phyloP scores from a whole-genome alignment of 2,888 invertebrate species.

The Pteria penguin region DNA sequence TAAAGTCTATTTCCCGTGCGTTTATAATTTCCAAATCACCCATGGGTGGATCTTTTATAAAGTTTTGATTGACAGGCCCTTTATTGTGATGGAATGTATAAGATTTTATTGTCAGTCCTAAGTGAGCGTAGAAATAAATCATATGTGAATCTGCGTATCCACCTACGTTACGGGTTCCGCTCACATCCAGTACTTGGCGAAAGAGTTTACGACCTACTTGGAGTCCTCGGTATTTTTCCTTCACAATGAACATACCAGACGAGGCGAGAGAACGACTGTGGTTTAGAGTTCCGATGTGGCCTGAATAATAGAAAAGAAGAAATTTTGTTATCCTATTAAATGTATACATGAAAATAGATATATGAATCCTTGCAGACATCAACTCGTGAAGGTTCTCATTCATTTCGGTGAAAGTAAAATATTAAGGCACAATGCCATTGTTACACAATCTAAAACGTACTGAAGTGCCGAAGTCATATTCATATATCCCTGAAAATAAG shows the following conservation, averaged over 20 bases:
- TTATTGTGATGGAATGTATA: constrained; percentile 62
- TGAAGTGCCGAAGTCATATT: too few relatives aligned
- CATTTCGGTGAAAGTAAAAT: too few relatives aligned
- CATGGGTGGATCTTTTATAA: constrained; percentile 42
- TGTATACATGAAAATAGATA: too few relatives aligned
- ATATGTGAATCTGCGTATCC: constrained; percentile 60
- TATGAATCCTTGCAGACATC: too few relatives aligned
- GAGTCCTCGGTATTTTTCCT: constrained; percentile 55
- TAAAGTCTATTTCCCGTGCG: constrained; percentile 48
- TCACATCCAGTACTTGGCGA: constrained; percentile 60
- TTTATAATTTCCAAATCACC: constrained; percentile 55
- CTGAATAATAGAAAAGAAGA: constrained; percentile 42
- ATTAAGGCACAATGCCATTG: too few relatives aligned
- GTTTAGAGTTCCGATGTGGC: constrained; percentile 61
- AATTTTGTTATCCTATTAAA: too few relatives aligned
- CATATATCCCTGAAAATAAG: too few relatives aligned
- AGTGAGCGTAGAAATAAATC: constrained; percentile 61
- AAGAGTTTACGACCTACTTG: constrained; percentile 59
- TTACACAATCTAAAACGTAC: too few relatives aligned
- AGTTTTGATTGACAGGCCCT: constrained; percentile 57
- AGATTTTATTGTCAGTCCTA: constrained; percentile 63
- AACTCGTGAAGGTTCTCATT: too few relatives aligned
- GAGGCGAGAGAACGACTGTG: constrained; percentile 59
- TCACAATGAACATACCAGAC: constrained; percentile 63
- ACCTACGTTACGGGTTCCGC: constrained; percentile 60